phyloP scores from a whole-genome alignment of 2,888 invertebrate species.

The Papilio demoleus region DNA sequence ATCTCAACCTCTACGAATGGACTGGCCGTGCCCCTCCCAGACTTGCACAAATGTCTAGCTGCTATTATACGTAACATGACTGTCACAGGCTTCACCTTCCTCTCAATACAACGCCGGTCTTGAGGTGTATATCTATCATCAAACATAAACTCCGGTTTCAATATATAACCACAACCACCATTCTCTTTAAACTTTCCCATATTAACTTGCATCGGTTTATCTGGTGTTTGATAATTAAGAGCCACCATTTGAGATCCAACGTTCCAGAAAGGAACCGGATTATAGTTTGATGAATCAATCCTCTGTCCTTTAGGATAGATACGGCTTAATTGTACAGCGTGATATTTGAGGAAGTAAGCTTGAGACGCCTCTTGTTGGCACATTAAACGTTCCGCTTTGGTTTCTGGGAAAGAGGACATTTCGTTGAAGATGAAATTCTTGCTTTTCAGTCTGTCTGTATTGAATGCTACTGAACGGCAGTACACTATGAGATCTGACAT shows the following conservation, averaged over 20 bases:
- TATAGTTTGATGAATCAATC: slow-evolving; percentile 98
- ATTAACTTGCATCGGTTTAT: slow-evolving; percentile 98
- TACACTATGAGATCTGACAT: slow-evolving; percentile 98
- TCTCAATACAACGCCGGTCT: slow-evolving; percentile 84
- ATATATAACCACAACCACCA: slow-evolving; percentile 95
- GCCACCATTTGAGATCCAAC: slow-evolving; percentile 98
- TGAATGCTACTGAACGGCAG: slow-evolving; percentile 93
- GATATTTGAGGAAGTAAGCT: slow-evolving; percentile 90
- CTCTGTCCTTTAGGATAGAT: slow-evolving; percentile 98
- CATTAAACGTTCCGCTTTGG: slow-evolving; percentile 96
- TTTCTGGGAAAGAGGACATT: slow-evolving; percentile 99
- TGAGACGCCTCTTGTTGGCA: slow-evolving; percentile 87
- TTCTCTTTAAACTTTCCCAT: slow-evolving; percentile 96
- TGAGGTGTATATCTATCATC: slow-evolving; percentile 90
- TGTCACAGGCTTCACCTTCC: slow-evolving; percentile 74
- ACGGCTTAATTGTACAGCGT: slow-evolving; percentile 93
- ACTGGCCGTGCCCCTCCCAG: slow-evolving; percentile 92
- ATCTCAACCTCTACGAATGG: slow-evolving; percentile 97
- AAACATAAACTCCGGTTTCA: slow-evolving; percentile 96
- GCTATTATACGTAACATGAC: slow-evolving; percentile 91
- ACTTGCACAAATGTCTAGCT: slow-evolving; percentile 93
- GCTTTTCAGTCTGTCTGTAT: slow-evolving; percentile 86
- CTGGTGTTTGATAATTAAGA: slow-evolving; percentile 97
- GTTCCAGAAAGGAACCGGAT: slow-evolving; percentile 97
- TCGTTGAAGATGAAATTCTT: slow-evolving; percentile 93